These are phyloP conservation scores for Castor canadensis DNA, from an alignment of 2,113 vertebrate species.

Conservation along the genomic window DNA sequence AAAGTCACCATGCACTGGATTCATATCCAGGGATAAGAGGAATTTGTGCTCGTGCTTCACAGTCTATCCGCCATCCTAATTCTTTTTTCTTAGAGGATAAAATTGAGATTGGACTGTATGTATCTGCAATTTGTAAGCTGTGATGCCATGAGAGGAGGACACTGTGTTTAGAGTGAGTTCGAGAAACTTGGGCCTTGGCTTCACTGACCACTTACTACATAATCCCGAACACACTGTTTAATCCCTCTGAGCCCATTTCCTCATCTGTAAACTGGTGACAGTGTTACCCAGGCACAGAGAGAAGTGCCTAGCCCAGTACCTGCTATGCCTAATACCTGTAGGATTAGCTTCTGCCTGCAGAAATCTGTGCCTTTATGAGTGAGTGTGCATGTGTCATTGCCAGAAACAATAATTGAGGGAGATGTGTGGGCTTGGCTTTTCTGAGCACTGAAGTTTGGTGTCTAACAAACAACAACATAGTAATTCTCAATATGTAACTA, in stretches of 20 bases:
- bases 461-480: constrained; percentile 31
- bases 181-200: background rate
- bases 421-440: background rate
- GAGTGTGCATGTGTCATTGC: too few species aligned
- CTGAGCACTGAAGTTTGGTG: background rate
- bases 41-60: background rate
- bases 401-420: background rate
- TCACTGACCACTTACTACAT: background rate
- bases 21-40: background rate
- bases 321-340: background rate
- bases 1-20: background rate
- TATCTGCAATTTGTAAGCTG: background rate
- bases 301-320: too few species aligned
- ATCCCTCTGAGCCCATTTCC: background rate
- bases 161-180: background rate
- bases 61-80: background rate
- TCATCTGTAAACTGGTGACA: background rate
- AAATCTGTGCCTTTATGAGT: background rate
- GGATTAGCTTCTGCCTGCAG: background rate
- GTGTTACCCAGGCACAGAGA: background rate
- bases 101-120: background rate
- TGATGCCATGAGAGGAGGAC: background rate
- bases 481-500: background rate
- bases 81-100: background rate
- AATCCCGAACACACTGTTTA: background rate